Evolutionary conservation across 2,888 invertebrate genomes (phyloP), one percentile per base, ranked within the genome.

Genomic region (Sphaeridia pumilis): DNA sequence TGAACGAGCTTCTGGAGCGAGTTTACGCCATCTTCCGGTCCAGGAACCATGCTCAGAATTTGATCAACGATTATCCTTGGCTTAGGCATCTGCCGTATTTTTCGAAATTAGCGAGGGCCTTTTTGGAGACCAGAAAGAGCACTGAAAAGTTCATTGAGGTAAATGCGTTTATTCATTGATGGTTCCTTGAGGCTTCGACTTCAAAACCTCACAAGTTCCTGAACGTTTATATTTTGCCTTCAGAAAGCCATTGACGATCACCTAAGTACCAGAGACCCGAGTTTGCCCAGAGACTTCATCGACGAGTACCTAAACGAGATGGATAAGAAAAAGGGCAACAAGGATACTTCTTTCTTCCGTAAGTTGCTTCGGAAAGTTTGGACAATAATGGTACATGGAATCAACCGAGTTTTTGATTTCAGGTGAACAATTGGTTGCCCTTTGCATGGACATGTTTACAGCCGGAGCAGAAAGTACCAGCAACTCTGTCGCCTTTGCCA

Each of bases 231-330:
- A 10, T 25, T 7, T 26, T 27, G 26, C 7, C 3, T 49, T 1
- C 50, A 65, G 65, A 54, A 54, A 26, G 51, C 60, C 0, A 54
- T 66, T 26, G 52, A 52, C 10, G 62, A 65, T 5, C 66, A 66
- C 50, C 50, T 58, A 44, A 45, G 36, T 20, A 60, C 52, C 3
- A 26, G 57, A 7, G 56, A 62, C 31, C 47, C 56, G 1, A 41
- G 51, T 3, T 41, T 48, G 5, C 41, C 45, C 7, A 27, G 54
- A 1, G 66, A 66, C 48, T 63, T 65, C 22, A 62, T 66, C 3
- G 66, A 66, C 35, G 53, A 61, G 3, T 66, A 66, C 44, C 42
- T 66, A 21, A 57, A 63, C 34, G 62, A 62, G 25, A 61, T 66
- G 36, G 56, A 60, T 38, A 49, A 47, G 3, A 36, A 54, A 26